Conservation (phyloP, 2,888 invertebrate species). For the Druceiella hillmani region DNA sequence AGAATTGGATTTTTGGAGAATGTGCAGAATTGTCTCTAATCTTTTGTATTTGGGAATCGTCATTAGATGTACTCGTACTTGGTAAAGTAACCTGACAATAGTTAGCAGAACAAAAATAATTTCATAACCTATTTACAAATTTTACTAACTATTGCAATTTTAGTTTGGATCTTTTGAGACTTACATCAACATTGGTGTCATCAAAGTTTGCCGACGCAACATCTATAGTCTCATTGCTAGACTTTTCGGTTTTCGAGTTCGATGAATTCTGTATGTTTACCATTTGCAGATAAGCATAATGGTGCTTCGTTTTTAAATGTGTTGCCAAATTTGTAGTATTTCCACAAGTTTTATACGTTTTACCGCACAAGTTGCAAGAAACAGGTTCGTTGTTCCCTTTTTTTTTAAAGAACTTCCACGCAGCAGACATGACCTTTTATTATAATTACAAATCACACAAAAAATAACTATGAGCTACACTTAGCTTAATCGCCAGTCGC, state of each 20-base stretch:
- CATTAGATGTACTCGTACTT: conserved; percentile 12
- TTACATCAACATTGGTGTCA: conserved; percentile 17
- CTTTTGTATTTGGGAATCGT: conserved; percentile 14
- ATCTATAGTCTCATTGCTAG: conserved; percentile 16
- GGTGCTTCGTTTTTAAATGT: conserved; percentile 21
- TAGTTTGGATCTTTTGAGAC: conserved; percentile 17
- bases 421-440: conserved; percentile 5
- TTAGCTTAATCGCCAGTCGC: too few relatives aligned
- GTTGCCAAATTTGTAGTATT: conserved; percentile 20
- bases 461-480: conserved; percentile 3
- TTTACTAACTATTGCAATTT: conserved; percentile 17
- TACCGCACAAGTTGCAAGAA: conserved; percentile 22
- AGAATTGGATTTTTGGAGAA: too few relatives aligned
- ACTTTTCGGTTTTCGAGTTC: conserved; percentile 15
- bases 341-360: conserved; percentile 21
- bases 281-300: conserved; percentile 17
- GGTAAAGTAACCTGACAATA: conserved; percentile 15
- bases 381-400: conserved; percentile 4
- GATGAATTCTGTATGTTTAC: conserved; percentile 13
- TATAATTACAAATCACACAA: conserved; percentile 5
- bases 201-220: conserved; percentile 15
- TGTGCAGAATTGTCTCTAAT: conserved; percentile 13
- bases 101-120: conserved; percentile 11
- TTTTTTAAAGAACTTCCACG: conserved; percentile 6
- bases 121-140: conserved; percentile 16